A percentile compares a stretch with the other conserved stretches of the same genome.
These are phyloP conservation scores for Ctenosaura bakeri DNA, from an alignment of 2,797 vertebrate genomes.

Conservation along the genomic window DNA sequence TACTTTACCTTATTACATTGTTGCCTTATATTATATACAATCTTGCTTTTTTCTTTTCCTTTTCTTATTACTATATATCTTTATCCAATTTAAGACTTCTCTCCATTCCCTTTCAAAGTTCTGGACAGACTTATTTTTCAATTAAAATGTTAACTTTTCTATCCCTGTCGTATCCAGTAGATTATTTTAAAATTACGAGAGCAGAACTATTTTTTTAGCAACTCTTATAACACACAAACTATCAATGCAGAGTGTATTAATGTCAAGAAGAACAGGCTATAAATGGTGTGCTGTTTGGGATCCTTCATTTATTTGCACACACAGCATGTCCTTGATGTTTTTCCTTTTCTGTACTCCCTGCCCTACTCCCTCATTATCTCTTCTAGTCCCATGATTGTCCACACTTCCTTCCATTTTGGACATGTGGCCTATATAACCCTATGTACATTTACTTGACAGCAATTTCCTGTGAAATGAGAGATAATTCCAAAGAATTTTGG, in stretches of 20 bases:
- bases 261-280: not conserved
- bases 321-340: not conserved
- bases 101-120: no score
- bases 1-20: no score
- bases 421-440: not conserved
- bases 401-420: not conserved
- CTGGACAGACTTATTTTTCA: no score
- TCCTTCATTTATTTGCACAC: not conserved
- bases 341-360: not conserved
- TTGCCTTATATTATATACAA: no score
- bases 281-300: not conserved
- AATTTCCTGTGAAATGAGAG: not conserved
- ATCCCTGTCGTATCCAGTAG: no score
- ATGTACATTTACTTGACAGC: not conserved
- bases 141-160: no score
- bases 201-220: not conserved
- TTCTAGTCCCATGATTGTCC: not conserved
- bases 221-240: not conserved
- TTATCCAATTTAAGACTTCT: no score
- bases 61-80: no score
- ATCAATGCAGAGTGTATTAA: not conserved
- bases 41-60: no score
- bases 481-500: not conserved
- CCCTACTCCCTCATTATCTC: not conserved
- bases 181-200: not conserved